A percentile compares a stretch with the other conserved stretches of the same genome.
These are phyloP conservation scores for Clarias gariepinus DNA, from an alignment of 2,113 vertebrate genomes.

Conservation along the genomic window DNA sequence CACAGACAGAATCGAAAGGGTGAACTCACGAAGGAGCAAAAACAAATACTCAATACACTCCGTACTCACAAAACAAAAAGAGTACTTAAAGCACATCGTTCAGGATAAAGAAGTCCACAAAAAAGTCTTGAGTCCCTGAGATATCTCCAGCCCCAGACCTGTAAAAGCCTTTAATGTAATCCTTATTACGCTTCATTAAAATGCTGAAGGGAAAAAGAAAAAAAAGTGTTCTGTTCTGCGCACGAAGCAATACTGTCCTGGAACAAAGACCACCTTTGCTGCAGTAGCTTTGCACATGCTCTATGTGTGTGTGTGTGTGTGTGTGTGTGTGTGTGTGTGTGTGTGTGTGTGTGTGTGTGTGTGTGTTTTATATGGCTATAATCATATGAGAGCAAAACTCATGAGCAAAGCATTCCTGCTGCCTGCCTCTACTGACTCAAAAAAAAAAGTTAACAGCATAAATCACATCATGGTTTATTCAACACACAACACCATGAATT, in stretches of 20 bases:
- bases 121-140: too few species aligned
- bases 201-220: neutral
- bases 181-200: neutral
- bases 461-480: constrained; percentile 47
- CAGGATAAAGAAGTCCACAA: too few species aligned
- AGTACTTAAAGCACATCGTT: too few species aligned
- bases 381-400: neutral
- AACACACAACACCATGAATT: constrained; percentile 38
- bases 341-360: neutral
- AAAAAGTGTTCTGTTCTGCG: neutral
- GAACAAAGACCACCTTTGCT: neutral
- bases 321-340: too few species aligned
- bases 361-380: constrained; percentile 4
- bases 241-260: neutral
- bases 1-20: too few species aligned
- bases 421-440: neutral
- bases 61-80: too few species aligned
- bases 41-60: too few species aligned
- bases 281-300: neutral
- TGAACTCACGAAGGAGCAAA: too few species aligned
- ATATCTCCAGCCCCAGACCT: neutral
- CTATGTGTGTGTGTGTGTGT: neutral
- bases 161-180: neutral
- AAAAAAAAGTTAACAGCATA: neutral
- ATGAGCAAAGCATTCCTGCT: neutral